Conservation (phyloP, 2,888 invertebrate species). For the Sphaerophoria rueppellii region DNA sequence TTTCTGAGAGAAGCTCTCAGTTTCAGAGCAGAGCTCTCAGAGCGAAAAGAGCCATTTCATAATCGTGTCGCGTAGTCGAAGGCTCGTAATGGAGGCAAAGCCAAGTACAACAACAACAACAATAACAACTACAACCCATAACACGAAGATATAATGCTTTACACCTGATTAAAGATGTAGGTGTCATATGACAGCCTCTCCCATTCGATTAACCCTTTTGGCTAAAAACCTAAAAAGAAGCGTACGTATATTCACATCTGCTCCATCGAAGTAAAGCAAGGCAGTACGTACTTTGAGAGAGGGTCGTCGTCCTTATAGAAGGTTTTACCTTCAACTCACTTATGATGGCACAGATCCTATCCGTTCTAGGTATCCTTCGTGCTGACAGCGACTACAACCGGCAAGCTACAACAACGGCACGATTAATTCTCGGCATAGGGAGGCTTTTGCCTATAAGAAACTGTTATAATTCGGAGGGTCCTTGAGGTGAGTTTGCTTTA, state of each 20-base stretch:
- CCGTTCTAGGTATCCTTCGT: neutral
- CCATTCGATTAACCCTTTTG: constrained; percentile 56
- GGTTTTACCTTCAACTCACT: constrained; percentile 15
- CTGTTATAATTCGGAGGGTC: constrained; percentile 17
- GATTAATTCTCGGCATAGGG: neutral
- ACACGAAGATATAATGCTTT: constrained; percentile 28
- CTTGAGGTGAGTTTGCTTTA: constrained; percentile 13
- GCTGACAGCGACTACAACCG: neutral
- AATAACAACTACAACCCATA: constrained; percentile 2
- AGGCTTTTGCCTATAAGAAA: constrained; percentile 7
- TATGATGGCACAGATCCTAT: constrained; percentile 18
- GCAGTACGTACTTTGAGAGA: neutral
- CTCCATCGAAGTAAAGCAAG: too few species aligned
- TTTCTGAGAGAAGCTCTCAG: neutral
- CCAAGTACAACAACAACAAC: neutral
- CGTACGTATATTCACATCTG: neutral
- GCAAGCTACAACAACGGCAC: too few species aligned
- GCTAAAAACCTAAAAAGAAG: neutral
- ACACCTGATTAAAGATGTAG: constrained; percentile 40
- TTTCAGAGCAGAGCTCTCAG: neutral
- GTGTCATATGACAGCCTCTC: constrained; percentile 47
- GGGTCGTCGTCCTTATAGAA: constrained; percentile 50
- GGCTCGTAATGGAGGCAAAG: neutral
- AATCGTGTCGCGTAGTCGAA: neutral
- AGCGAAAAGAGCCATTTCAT: neutral